phyloP scores from a whole-genome alignment of 2,113 vertebrate species.

The Turdus rufiventris region DNA sequence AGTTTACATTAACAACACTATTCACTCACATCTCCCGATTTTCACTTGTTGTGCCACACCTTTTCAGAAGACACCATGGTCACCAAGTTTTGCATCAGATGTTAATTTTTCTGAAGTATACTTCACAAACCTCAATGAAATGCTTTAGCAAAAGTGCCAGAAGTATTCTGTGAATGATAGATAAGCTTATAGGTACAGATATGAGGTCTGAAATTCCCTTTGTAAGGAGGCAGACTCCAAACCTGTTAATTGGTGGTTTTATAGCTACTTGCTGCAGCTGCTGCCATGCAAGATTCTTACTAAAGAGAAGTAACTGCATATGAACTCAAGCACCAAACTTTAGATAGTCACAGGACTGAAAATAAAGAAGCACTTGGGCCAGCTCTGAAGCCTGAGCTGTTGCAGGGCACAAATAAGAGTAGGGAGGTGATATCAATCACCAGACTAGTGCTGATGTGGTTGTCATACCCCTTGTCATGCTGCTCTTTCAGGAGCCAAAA shows the following conservation, averaged over 20 bases:
- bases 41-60: neutral
- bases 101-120: neutral
- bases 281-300: neutral
- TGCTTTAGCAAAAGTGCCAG: neutral
- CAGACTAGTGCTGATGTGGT: neutral
- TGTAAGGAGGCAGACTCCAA: neutral
- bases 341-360: neutral
- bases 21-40: neutral
- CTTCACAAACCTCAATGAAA: neutral
- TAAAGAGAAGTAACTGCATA: neutral
- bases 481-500: neutral
- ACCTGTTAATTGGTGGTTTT: neutral
- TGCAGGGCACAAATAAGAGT: neutral
- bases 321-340: neutral
- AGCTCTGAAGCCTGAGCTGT: neutral
- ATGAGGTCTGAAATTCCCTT: neutral
- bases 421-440: neutral
- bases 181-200: neutral
- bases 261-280: neutral
- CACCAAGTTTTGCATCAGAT: neutral
- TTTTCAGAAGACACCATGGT: neutral
- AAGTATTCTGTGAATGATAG: neutral
- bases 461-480: neutral
- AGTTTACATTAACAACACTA: neutral
- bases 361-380: neutral